Evolutionary conservation across 2,888 invertebrate species (phyloP).

Genomic region (Aethes cnicana): DNA sequence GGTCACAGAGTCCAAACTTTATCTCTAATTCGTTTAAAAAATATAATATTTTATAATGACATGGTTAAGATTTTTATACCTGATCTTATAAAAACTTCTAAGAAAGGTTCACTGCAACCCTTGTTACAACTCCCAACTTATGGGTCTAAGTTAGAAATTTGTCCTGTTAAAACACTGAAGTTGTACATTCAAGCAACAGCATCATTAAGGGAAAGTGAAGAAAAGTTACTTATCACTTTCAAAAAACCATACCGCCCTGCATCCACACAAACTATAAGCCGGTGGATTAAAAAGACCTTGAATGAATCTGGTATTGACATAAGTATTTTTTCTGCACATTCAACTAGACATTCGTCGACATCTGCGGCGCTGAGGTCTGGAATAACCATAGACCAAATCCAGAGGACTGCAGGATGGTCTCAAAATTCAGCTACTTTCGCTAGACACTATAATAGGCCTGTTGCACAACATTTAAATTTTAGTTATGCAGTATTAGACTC

Average conservation of each 20-base stretch:
- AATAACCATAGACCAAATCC: conserved; percentile 12
- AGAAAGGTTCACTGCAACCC: not conserved
- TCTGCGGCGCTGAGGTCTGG: conserved; percentile 13
- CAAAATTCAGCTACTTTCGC: conserved; percentile 9
- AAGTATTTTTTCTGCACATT: conserved; percentile 13
- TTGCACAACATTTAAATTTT: not conserved
- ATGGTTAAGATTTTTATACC: not conserved
- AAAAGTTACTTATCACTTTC: not conserved
- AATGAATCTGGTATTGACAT: not conserved
- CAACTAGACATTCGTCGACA: conserved; percentile 22
- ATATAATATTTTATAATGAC: not conserved
- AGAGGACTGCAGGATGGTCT: conserved; percentile 25
- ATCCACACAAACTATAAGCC: not conserved
- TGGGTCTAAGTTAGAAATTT: not conserved
- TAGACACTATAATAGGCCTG: conserved; percentile 4
- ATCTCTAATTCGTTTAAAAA: not conserved
- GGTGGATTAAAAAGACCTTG: conserved; percentile 6
- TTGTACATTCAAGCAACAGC: not conserved
- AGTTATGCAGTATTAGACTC: not conserved
- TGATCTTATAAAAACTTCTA: conserved; percentile 6
- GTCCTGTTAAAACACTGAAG: not conserved
- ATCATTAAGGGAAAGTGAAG: not conserved
- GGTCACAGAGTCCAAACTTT: conserved; percentile 11
- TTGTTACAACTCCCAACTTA: not conserved
- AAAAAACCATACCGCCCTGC: conserved; percentile 1